Evolutionary conservation across 2,888 invertebrate genomes (phyloP).

Genomic region (Drosophila testacea): DNA sequence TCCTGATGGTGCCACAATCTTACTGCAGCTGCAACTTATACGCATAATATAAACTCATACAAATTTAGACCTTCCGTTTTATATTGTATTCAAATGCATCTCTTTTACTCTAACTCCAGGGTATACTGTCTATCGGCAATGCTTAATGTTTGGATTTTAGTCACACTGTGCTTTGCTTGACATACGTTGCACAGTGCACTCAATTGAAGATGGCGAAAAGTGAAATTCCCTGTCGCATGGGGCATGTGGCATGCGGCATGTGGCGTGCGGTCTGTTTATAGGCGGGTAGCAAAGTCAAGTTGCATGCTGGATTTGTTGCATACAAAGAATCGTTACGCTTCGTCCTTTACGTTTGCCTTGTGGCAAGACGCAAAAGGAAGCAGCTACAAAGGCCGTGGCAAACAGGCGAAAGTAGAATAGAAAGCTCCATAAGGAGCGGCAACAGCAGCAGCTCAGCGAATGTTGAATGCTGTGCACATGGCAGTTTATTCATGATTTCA

Average conservation of each 20-base stretch:
- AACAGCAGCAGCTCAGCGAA: slow-evolving; percentile 28
- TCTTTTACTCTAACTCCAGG: background rate
- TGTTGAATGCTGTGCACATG: slow-evolving; percentile 79
- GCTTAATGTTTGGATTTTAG: slow-evolving; percentile 25
- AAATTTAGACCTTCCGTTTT: too few relatives aligned
- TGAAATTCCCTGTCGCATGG: slow-evolving; percentile 35
- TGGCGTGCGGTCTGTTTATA: background rate
- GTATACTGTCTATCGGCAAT: slow-evolving; percentile 38
- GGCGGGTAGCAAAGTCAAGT: slow-evolving; percentile 65
- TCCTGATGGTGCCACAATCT: too few relatives aligned
- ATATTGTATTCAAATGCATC: too few relatives aligned
- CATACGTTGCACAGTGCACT: slow-evolving; percentile 26
- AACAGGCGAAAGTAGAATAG: slow-evolving; percentile 15
- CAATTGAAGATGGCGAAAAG: slow-evolving; percentile 47
- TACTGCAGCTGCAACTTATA: background rate
- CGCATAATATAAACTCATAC: background rate
- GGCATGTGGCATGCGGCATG: slow-evolving; percentile 6
- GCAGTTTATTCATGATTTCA: slow-evolving; percentile 82
- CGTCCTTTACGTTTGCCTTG: slow-evolving; percentile 25
- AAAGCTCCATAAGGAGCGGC: slow-evolving; percentile 18
- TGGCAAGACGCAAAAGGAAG: slow-evolving; percentile 37
- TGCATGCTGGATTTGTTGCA: slow-evolving; percentile 56
- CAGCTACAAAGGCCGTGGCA: slow-evolving; percentile 45
- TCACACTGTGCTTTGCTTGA: slow-evolving; percentile 40
- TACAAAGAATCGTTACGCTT: slow-evolving; percentile 39